These are phyloP conservation scores for Zelleria hepariella DNA, from an alignment of 2,888 invertebrate species.

Conservation along the genomic window DNA sequence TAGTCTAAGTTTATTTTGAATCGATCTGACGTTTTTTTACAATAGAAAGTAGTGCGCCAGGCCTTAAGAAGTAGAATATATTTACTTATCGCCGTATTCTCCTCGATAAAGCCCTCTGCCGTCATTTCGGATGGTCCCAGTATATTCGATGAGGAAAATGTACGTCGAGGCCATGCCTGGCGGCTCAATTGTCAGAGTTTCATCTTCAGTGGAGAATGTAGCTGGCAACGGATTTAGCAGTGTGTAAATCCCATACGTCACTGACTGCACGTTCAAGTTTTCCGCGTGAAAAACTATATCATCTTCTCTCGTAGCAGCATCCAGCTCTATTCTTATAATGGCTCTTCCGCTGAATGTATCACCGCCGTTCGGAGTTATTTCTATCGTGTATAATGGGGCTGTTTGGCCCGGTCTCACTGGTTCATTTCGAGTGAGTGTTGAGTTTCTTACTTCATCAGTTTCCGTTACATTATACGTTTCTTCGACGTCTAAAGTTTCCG, in stretches of 20 bases:
- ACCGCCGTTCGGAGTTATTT: conserved; percentile 29
- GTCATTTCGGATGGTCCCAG: conserved; percentile 21
- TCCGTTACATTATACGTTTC: background rate
- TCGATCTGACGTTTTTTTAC: no score
- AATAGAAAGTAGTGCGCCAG: no score
- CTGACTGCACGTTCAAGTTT: conserved; percentile 25
- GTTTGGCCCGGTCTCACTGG: conserved; percentile 32
- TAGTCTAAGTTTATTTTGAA: no score
- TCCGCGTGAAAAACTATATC: conserved; percentile 26
- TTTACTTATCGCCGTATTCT: conserved; percentile 23
- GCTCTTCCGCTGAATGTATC: conserved; percentile 31
- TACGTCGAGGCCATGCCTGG: conserved; percentile 18
- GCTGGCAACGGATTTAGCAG: conserved; percentile 22
- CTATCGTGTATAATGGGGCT: conserved; percentile 26
- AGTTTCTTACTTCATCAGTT: background rate
- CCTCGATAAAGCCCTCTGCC: conserved; percentile 34
- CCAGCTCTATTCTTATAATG: conserved; percentile 25
- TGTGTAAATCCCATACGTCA: conserved; percentile 26
- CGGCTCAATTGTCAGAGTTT: conserved; percentile 28
- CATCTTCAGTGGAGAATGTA: conserved; percentile 18
- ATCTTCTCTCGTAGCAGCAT: conserved; percentile 23
- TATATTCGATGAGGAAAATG: conserved; percentile 36
- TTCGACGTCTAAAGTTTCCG: background rate
- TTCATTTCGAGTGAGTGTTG: conserved; percentile 14
- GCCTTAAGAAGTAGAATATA: no score